A percentile compares a stretch with the other conserved stretches of the same genome.
Conservation (phyloP, 2,888 invertebrate species). For the Hirtodrosophila duncani region DNA sequence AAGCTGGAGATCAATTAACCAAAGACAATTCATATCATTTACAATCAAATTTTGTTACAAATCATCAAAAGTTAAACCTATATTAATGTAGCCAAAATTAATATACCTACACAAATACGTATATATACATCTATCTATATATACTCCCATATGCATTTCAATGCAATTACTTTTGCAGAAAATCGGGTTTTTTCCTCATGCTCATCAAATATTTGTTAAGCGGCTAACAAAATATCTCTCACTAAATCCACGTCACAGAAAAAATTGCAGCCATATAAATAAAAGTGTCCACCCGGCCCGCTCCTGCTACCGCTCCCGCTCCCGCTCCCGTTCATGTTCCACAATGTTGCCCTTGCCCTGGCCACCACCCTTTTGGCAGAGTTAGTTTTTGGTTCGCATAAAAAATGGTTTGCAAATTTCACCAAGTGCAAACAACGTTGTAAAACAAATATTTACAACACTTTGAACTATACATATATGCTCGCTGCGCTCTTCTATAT, state of each 20-base stretch:
- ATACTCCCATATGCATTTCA: constrained; percentile 29
- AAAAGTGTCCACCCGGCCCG: not conserved
- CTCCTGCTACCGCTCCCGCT: not conserved
- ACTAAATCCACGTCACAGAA: constrained; percentile 65
- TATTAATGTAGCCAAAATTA: no score
- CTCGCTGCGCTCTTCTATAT: no score
- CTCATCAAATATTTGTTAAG: constrained; percentile 60
- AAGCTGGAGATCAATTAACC: no score
- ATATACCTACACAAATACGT: no score
- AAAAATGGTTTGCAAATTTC: constrained; percentile 61
- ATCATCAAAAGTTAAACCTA: no score
- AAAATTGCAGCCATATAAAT: constrained; percentile 30
- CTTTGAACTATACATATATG: constrained; percentile 49
- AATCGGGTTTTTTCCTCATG: constrained; percentile 1
- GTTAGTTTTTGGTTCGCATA: constrained; percentile 31
- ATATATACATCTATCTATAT: no score
- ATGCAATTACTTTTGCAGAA: constrained; percentile 44
- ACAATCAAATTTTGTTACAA: no score
- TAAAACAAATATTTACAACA: constrained; percentile 66
- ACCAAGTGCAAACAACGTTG: constrained; percentile 62
- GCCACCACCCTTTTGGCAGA: constrained; percentile 18
- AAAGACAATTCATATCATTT: no score
- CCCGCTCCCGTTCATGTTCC: not conserved
- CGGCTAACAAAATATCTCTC: constrained; percentile 60
- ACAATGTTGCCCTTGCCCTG: not conserved